Conservation (phyloP, 2,113 vertebrate genomes). For the Conger conger region DNA sequence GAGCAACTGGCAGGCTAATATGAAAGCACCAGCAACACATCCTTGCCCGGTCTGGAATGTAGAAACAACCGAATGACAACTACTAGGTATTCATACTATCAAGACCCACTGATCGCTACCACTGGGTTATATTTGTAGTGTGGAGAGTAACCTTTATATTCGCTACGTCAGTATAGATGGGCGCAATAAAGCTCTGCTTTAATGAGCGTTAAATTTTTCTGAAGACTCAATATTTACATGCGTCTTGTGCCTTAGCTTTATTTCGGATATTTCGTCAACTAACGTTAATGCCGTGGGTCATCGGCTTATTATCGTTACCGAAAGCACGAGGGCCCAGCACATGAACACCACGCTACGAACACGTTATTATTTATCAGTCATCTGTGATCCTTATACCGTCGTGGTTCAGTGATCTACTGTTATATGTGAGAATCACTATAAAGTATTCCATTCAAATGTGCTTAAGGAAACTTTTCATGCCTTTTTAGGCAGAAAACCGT, state of each 20-base stretch:
- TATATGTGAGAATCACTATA: no score
- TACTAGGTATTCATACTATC: background rate
- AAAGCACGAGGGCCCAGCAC: no score
- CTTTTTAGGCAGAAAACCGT: slow-evolving; percentile 22
- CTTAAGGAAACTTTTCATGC: background rate
- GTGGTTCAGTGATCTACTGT: background rate
- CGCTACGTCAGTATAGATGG: background rate
- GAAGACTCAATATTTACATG: background rate
- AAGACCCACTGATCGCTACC: no score
- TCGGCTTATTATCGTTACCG: no score
- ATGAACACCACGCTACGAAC: background rate
- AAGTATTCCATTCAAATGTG: no score
- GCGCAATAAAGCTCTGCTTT: background rate
- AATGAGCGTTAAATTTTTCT: background rate
- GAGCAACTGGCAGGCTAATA: background rate
- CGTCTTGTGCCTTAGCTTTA: background rate
- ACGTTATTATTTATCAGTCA: background rate
- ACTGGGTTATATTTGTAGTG: no score
- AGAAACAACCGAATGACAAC: background rate
- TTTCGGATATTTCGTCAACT: no score
- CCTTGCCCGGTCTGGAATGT: background rate
- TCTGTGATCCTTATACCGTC: background rate
- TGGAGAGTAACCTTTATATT: no score
- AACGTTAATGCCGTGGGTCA: no score
- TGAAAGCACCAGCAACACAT: background rate